These are phyloP conservation scores for Hexactinellida sp. DNA, from an alignment of 37 sponge, comb jelly and placozoan species.

Conservation along the genomic window DNA sequence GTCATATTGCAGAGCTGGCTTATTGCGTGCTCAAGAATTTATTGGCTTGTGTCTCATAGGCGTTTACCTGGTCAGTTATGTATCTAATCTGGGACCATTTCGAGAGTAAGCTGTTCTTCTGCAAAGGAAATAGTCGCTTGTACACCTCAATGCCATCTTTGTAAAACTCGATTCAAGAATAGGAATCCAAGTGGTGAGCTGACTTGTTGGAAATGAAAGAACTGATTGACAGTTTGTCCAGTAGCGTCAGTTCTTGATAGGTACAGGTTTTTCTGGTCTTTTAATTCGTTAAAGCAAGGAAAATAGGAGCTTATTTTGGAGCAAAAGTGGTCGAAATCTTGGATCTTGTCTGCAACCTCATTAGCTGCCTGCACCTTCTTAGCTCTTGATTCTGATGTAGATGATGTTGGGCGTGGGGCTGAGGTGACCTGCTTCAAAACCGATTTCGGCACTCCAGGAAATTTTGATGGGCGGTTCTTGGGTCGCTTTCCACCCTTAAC, in stretches of 20 bases:
- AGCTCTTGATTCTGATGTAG: conserved; percentile 17
- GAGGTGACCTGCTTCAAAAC: conserved; percentile 17
- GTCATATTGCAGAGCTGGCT: conserved; percentile 15
- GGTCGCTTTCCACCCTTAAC: conserved; percentile 16
- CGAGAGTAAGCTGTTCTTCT: conserved; percentile 17
- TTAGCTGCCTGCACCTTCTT: conserved; percentile 16
- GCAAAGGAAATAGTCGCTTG: conserved; percentile 18
- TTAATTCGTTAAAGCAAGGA: neutral
- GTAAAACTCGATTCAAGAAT: conserved; percentile 13
- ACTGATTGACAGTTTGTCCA: conserved; percentile 17
- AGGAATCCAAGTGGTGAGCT: conserved; percentile 13
- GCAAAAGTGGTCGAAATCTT: conserved; percentile 13
- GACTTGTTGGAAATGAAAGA: conserved; percentile 17
- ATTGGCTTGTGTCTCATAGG: conserved; percentile 12
- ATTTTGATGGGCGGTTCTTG: neutral
- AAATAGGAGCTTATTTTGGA: conserved; percentile 14
- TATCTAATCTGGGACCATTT: conserved; percentile 17
- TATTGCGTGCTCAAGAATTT: conserved; percentile 18
- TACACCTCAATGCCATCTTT: conserved; percentile 12
- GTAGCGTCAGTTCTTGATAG: conserved; percentile 11
- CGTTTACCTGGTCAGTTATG: conserved; percentile 19
- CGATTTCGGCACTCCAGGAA: conserved; percentile 11
- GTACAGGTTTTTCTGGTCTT: conserved; percentile 15
- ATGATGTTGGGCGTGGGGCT: conserved; percentile 16
- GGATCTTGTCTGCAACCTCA: conserved; percentile 13